phyloP scores from a whole-genome alignment of 2,797 vertebrate species.

The Zenarchopterus dispar region DNA sequence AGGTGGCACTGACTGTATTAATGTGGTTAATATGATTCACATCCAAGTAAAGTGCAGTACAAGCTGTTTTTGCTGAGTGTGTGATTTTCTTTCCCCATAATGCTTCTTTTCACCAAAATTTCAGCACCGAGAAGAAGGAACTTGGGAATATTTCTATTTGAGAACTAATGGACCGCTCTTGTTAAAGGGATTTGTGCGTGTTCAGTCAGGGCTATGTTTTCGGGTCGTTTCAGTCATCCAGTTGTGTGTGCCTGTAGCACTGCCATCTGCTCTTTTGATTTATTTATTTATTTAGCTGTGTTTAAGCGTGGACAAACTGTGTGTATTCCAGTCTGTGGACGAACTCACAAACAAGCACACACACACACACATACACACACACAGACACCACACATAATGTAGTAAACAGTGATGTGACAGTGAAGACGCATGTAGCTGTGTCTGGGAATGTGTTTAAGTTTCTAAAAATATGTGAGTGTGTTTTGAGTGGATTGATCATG shows the following conservation, averaged over 20 bases:
- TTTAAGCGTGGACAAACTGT: conserved; percentile 37
- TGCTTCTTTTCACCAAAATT: too few relatives aligned
- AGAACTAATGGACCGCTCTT: neutral
- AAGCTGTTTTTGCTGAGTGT: too few relatives aligned
- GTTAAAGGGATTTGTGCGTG: conserved; percentile 32
- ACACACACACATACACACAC: neutral
- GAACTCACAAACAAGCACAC: conserved; percentile 4
- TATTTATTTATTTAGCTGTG: conserved; percentile 11
- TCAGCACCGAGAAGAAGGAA: too few relatives aligned
- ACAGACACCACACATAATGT: neutral
- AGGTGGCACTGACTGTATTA: too few relatives aligned
- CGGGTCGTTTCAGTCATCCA: conserved; percentile 40
- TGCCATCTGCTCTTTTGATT: conserved; percentile 46
- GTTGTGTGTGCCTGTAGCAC: conserved; percentile 41
- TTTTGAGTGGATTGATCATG: conserved; percentile 11
- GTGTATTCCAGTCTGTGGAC: conserved; percentile 13
- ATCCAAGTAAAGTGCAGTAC: too few relatives aligned
- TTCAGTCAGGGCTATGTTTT: conserved; percentile 41
- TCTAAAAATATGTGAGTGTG: conserved; percentile 7
- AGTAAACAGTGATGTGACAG: too few relatives aligned
- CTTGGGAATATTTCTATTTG: neutral
- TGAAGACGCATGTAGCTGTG: too few relatives aligned
- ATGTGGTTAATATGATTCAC: too few relatives aligned
- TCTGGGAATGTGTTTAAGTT: conserved; percentile 39
- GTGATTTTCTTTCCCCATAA: too few relatives aligned